Percentiles rank a stretch among this genome's conserved stretches.
These are phyloP conservation scores for Podargus strigoides DNA, from an alignment of 2,797 vertebrate genomes.

Conservation along the genomic window DNA sequence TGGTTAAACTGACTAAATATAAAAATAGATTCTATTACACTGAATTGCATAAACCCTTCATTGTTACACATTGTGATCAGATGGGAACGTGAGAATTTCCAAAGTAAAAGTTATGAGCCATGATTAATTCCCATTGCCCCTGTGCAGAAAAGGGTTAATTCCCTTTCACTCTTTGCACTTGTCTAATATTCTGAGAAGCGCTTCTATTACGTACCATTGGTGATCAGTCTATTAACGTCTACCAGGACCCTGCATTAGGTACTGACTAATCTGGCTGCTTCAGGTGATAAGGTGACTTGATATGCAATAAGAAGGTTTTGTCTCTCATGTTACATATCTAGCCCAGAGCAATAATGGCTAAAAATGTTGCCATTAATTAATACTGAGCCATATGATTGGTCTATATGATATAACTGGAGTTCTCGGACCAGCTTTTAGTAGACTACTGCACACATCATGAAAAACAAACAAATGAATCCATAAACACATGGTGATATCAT, in stretches of 20 bases:
- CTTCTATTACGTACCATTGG: fast-evolving
- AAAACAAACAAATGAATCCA: constrained; percentile 48
- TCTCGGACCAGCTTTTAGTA: neutral
- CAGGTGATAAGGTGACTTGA: neutral
- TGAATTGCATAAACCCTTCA: neutral
- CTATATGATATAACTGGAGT: constrained; percentile 1
- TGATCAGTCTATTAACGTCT: neutral
- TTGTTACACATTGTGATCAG: neutral
- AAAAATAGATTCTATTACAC: neutral
- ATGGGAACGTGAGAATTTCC: neutral
- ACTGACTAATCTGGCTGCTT: neutral
- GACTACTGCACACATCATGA: constrained; percentile 9
- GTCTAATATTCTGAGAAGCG: neutral
- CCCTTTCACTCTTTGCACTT: neutral
- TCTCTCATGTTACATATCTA: neutral
- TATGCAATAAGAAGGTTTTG: neutral
- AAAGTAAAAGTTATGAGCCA: neutral
- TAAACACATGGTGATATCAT: constrained; percentile 31
- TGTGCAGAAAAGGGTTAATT: neutral
- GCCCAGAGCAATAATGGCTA: neutral
- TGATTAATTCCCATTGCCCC: neutral
- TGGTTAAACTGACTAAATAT: neutral
- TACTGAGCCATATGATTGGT: constrained; percentile 4
- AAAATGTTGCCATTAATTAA: constrained; percentile 2
- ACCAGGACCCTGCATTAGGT: neutral